Base-by-base conservation (phyloP, 1,140 invertebrate genomes). In the Phortica variegata region DNA sequence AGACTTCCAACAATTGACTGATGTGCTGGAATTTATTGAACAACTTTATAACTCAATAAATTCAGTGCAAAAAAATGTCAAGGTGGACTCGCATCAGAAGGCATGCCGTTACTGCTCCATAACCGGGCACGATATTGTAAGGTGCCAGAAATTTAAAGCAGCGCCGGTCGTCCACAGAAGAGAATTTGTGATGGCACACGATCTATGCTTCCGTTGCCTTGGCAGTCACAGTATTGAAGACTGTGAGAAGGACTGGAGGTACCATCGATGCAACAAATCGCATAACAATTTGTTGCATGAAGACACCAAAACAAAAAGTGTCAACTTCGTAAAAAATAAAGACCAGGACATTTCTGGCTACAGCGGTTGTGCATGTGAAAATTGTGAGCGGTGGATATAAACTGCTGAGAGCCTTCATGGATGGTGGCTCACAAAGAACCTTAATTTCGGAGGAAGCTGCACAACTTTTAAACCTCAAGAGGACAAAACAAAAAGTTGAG, bases 241-340 rank as follows among this genome's bases (percentile, higher is more conserved):
- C n/a, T n/a, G n/a, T n/a, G n/a, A n/a, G n/a, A n/a, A n/a, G n/a
- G n/a, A n/a, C n/a, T n/a, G n/a, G n/a, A n/a, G n/a, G n/a, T n/a
- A n/a, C n/a, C n/a, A n/a, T n/a, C 20, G 16, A 20, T 31, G n/a
- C 32, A 26, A 17, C 26, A 26, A 16, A 42, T 12, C 10, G 16
- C 47, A 43, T 29, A 23, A 43, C 15, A 49, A 16, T 8, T 21
- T 43, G 15, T n/a, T 49, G 16, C 47, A 49, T 38, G 10, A 36
- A 10, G 32, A 49, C 21, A 21, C 32, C 31, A 32, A 10, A 33
- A 41, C 20, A 16, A 23, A 33, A 37, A 19, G n/a, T 19, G 21
- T 19, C 23, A 42, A 49, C 37, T 39, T 16, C 20, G n/a, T 42
- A 41, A 34, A 36, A 37, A 9, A 15, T 12, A 26, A 7, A 20